A percentile compares a stretch with the other conserved stretches of the same genome.
phyloP scores from a whole-genome alignment of 2,113 vertebrate genomes.

The Prunella himalayana region DNA sequence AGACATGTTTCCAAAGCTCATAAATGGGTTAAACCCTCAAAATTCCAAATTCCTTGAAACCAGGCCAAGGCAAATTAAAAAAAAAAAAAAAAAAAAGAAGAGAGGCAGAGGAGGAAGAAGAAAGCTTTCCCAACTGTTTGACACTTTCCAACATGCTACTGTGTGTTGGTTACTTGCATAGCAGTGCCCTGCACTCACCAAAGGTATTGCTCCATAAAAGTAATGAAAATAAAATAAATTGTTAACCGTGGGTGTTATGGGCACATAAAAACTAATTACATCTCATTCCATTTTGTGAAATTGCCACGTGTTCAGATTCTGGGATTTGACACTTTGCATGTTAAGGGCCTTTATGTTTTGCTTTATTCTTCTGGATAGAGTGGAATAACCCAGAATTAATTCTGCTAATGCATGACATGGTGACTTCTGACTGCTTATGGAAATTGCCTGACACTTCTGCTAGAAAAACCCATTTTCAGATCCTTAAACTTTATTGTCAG shows the following conservation, averaged over 20 bases:
- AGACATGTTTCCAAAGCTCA: not conserved
- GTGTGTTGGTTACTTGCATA: not conserved
- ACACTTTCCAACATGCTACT: not conserved
- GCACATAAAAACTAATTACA: not conserved
- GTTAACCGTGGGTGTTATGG: not conserved
- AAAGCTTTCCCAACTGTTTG: not conserved
- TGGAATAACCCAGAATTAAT: not conserved
- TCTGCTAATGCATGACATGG: not conserved
- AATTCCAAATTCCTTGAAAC: conserved; percentile 11
- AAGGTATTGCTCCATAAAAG: not conserved
- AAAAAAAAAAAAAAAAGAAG: too few relatives aligned
- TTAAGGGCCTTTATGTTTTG: not conserved
- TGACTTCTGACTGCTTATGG: not conserved
- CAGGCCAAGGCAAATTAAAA: not conserved
- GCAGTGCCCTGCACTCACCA: not conserved
- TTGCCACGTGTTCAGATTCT: not conserved
- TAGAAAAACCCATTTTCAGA: not conserved
- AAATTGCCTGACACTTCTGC: not conserved
- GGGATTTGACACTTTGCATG: not conserved
- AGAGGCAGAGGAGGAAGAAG: not conserved
- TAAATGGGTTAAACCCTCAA: not conserved
- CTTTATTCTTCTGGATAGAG: not conserved
- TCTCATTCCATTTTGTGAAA: not conserved
- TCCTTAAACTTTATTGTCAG: not conserved
- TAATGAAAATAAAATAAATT: not conserved